These are phyloP conservation scores for Oeneis ivallda DNA, from an alignment of 2,888 invertebrate genomes.

Conservation along the genomic window DNA sequence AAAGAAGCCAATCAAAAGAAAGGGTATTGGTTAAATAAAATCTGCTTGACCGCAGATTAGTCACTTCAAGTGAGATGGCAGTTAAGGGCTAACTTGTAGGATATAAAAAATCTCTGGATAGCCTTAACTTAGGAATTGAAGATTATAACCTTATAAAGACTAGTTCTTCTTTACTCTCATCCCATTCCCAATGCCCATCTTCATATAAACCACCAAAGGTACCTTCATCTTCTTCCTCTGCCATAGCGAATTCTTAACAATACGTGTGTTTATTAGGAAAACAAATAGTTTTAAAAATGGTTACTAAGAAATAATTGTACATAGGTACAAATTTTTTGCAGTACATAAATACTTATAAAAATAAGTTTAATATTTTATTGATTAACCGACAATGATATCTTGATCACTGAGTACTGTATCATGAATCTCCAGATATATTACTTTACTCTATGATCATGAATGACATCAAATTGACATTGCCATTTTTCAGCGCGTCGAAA, in stretches of 20 bases:
- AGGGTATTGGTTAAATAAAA: no score
- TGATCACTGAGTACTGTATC: no score
- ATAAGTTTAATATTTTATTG: not conserved
- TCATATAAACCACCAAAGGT: slow-evolving; percentile 65
- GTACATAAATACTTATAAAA: slow-evolving; percentile 7
- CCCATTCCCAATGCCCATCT: slow-evolving; percentile 79
- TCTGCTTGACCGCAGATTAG: no score
- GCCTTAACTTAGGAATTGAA: not conserved
- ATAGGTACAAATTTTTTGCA: not conserved
- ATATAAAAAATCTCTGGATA: no score
- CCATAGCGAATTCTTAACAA: slow-evolving; percentile 47
- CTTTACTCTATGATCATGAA: no score
- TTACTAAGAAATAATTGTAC: not conserved
- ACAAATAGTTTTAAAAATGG: not conserved
- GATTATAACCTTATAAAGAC: slow-evolving; percentile 62
- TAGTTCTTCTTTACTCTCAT: slow-evolving; percentile 54
- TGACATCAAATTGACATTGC: no score
- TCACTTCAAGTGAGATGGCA: no score
- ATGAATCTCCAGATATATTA: no score
- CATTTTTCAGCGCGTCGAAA: no score
- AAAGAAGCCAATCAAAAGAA: no score
- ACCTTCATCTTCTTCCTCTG: slow-evolving; percentile 69
- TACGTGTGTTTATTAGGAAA: not conserved
- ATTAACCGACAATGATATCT: not conserved
- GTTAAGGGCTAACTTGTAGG: no score